Evolutionary conservation across 2,113 vertebrate species (phyloP).

Genomic region (Rhombomys opimus): DNA sequence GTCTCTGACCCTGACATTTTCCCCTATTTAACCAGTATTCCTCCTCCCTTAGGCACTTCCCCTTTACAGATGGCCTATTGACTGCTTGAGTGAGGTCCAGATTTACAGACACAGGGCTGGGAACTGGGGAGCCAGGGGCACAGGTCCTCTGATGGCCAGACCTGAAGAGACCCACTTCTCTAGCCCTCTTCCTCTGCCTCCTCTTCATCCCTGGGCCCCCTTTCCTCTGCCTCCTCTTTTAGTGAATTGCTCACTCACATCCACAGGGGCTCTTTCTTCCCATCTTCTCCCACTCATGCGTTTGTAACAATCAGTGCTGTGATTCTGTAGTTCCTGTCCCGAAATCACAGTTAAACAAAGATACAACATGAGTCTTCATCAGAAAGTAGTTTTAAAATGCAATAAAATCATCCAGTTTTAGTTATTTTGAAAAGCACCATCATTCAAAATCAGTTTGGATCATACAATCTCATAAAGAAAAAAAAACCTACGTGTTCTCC

Average conservation of each 20-base stretch:
- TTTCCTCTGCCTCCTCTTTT: neutral
- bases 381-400: neutral
- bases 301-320: neutral
- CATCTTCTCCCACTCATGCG: neutral
- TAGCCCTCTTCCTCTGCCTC: neutral
- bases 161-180: neutral
- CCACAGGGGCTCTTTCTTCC: neutral
- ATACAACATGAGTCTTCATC: neutral
- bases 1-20: neutral
- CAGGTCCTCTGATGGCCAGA: neutral
- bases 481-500: neutral
- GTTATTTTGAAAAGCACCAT: slow-evolving; percentile 16
- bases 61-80: neutral
- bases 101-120: neutral
- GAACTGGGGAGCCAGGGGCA: neutral
- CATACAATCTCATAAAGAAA: neutral
- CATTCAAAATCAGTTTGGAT: neutral
- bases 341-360: neutral
- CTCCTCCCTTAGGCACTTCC: rapidly evolving
- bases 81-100: neutral
- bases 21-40: neutral
- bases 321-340: neutral
- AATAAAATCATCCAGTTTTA: neutral
- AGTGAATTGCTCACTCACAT: neutral
- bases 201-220: too few relatives aligned